Base-by-base conservation (phyloP, 2,888 invertebrate species). In the Actias luna region DNA sequence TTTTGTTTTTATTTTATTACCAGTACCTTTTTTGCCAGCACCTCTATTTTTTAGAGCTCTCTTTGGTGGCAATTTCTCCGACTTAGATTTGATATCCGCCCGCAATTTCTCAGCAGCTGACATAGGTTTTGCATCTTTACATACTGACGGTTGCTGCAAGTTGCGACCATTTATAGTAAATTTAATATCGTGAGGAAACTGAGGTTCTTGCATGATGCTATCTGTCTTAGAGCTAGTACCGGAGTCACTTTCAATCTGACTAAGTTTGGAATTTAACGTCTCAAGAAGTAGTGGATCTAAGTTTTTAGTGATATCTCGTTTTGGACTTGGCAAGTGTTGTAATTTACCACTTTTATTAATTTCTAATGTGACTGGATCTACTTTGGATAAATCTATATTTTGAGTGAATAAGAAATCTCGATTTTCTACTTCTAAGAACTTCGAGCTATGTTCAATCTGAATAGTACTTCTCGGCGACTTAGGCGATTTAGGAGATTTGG, bases 171-270 rank as follows among this genome's bases (percentile, higher is more conserved):
- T 94, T 72, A 79, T 93, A 65, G 88, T 88, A 80, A 89, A 93
- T 80, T 93, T 94, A 73, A 84, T 94, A 78, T 90, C 94, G 66
- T 94, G 94, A 7, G 89, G 72, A 68, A 84, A 92, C 69, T 93
- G 93, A 50, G 92, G 85, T n/a, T 94, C 94, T 65, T 93, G 92
- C 63, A 88, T 90, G 70, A 95, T 91, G 75, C 95, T 95, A 73
- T 96, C 95, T 0, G 95, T 95, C 84, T 94, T 94, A 0, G 95
- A 95, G 73, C 95, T 96, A 1, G 96, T 95, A 0, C 95, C 95
- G 0, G 96, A 95, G 83, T 96, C 96, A 73, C 95, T 96, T 87
- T 96, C 96, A 59, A 96, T 96, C 85, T 96, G 96, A 77, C 95
- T 95, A 5, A 96, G 79, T 84, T 96, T 96, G 8, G 95, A 95